phyloP scores from a whole-genome alignment of 2,888 invertebrate genomes.

The Amiota minor region DNA sequence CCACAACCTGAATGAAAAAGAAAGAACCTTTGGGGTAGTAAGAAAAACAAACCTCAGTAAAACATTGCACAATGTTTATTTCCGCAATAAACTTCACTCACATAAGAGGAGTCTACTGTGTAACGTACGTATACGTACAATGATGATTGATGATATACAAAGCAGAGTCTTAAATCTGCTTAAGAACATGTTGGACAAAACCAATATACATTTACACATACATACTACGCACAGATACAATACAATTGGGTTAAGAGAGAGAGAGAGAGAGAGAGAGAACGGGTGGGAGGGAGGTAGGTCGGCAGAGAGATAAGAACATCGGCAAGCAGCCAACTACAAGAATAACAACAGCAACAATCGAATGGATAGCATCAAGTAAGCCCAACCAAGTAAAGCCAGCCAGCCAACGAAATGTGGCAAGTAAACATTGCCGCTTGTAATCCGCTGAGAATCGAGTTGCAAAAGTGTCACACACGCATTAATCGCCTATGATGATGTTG shows the following conservation, averaged over 20 bases:
- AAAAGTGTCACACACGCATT: conserved; percentile 31
- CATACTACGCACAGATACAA: not conserved
- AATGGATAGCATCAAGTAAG: conserved; percentile 11
- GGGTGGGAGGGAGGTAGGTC: too few relatives aligned
- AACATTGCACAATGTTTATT: conserved; percentile 21
- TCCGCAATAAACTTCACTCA: conserved; percentile 27
- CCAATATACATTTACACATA: conserved; percentile 10
- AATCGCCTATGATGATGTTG: conserved; percentile 24
- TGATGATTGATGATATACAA: conserved; percentile 59
- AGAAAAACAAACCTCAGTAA: not conserved
- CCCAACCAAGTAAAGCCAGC: not conserved
- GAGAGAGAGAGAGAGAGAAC: too few relatives aligned
- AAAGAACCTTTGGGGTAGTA: not conserved
- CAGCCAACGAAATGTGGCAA: not conserved
- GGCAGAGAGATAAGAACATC: too few relatives aligned
- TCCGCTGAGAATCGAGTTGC: conserved; percentile 29
- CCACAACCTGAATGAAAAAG: not conserved
- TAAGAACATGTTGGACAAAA: conserved; percentile 40
- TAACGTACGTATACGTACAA: not conserved
- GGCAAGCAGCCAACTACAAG: not conserved
- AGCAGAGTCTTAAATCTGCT: conserved; percentile 46
- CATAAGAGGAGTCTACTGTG: not conserved
- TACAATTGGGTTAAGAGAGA: too few relatives aligned
- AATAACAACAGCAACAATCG: not conserved
- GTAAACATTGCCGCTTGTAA: conserved; percentile 28